Evolutionary conservation across 2,888 invertebrate genomes (phyloP), one percentile per base, ranked within the genome.

Genomic region (Eilema griseolum): DNA sequence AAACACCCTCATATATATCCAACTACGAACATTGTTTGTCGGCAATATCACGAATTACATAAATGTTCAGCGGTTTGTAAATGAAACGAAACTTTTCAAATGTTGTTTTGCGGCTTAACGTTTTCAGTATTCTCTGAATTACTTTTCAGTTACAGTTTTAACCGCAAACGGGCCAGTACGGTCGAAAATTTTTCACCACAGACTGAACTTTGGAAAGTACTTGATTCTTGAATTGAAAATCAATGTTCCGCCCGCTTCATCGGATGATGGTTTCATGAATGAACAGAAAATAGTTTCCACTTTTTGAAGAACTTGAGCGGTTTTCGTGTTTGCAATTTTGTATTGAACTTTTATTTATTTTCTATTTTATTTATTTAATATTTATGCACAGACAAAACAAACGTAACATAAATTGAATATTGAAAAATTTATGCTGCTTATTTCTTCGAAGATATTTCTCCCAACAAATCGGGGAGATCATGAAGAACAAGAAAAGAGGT

Each of bases 21-120:
- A 61, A 61, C 76, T 72, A 65, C 73, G 74, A 75, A 81, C 83
- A 83, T 83, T 83, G 83, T 67, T 87, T 81, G 83, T 79, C 75
- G 83, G 71, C 77, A 37, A 86, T 87, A 86, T 88, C 83, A 77
- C 83, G 79, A 87, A 86, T 84, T 84, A 81, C 81, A 76, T 81
- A 83, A 86, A 86, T 84, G 79, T 83, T 85, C 76, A 79, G 86
- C 77, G 87, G 87, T 87, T 88, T 87, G 77, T 82, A 78, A 83
- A 85, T 80, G 81, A 82, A 84, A 81, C 73, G 80, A 78, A 90
- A 89, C 86, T 89, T 90, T 88, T 87, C 86, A 83, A 88, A 88
- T 83, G 85, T 85, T 88, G 88, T 89, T 86, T 85, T 88, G 90
- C 76, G 89, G 90, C 83, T 84, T 82, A 80, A 81, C 82, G 81